phyloP scores from a whole-genome alignment of 2,797 vertebrate species.

The Luscinia luscinia region DNA sequence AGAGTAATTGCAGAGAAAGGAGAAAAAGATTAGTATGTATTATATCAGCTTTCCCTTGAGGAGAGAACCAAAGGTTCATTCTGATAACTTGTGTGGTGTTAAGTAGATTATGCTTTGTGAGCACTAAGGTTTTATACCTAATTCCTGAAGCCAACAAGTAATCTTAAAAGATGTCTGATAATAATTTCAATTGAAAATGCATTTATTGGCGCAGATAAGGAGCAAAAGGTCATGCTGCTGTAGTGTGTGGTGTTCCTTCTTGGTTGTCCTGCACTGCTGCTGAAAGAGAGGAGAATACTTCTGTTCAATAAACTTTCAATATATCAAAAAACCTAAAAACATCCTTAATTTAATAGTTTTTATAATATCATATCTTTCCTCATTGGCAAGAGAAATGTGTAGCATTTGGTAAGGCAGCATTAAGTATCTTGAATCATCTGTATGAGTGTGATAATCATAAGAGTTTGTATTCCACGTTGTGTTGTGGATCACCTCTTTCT shows the following conservation, averaged over 20 bases:
- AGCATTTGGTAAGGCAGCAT: constrained; percentile 61
- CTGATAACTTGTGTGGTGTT: constrained; percentile 1
- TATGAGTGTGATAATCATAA: constrained; percentile 25
- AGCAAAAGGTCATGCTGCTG: neutral
- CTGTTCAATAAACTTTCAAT: neutral
- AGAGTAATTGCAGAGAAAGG: neutral
- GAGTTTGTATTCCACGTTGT: constrained; percentile 19
- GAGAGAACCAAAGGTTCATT: neutral
- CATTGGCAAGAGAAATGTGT: constrained; percentile 27
- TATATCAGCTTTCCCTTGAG: constrained; percentile 23
- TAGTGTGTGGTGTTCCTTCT: neutral
- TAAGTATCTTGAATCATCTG: constrained; percentile 60
- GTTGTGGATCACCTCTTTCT: neutral
- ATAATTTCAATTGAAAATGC: constrained; percentile 18
- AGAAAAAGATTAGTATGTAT: constrained; percentile 16
- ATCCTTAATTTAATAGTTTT: constrained; percentile 28
- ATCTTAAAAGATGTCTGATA: constrained; percentile 19
- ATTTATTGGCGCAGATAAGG: neutral
- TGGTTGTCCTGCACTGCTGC: neutral
- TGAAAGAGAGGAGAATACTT: neutral
- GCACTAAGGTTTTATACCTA: constrained; percentile 1
- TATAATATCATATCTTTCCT: neutral
- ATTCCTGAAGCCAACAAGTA: constrained; percentile 6
- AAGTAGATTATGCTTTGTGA: constrained; percentile 30
- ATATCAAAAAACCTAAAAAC: constrained; percentile 12